Evolutionary conservation across 1,140 invertebrate genomes (phyloP), one percentile per base, ranked within the genome.

Genomic region (Drosophila biarmipes): DNA sequence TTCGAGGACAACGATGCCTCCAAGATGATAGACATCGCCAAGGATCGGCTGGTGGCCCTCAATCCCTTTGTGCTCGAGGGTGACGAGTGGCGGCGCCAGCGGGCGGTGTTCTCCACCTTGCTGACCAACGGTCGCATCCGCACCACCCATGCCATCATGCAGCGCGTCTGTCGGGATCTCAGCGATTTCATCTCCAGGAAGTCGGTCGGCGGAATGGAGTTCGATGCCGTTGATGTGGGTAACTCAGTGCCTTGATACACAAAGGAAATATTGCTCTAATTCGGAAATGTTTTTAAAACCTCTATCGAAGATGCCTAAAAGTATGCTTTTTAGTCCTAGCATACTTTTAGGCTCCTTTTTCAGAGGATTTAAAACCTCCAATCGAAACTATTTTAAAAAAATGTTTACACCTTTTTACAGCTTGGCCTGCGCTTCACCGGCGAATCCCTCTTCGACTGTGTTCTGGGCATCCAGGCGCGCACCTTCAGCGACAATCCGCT

Each of bases 81-180:
- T 12, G 86, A 93, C 10, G 84, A 90, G 58, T 95, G 95, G 95
- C 94, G 94, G 51, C 78, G 92, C 43, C 92, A 93, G 17, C 84
- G 94, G 34, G 85, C 81, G 7, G 91, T 94, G 37, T 91, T 94
- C 40, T 93, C 93, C 31, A 93, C 94, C 0, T 92, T 93, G 11
- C 92, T 95, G 61, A 94, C 94, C n/a, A 92, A 91, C 4, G 87
- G 90, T n/a, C 82, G 91, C 19, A 86, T 92, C 10, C 78, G 84
- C 19, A 74, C 63, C 29, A 71, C 76, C 14, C 91, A 90, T 35
- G 35, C 68, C n/a, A 75, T 80, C 27, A 91, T 87, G 80, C 58
- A 73, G 38, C 57, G 77, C 6, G 74, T 90, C 4, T 91, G 84
- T 11, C 51, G 15, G 12, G 74, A 81, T 42, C 78, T 90, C 6